Evolutionary conservation across 2,888 invertebrate species (phyloP), one percentile per base, ranked within the genome.

Genomic region (Pseudococcus longispinus): DNA sequence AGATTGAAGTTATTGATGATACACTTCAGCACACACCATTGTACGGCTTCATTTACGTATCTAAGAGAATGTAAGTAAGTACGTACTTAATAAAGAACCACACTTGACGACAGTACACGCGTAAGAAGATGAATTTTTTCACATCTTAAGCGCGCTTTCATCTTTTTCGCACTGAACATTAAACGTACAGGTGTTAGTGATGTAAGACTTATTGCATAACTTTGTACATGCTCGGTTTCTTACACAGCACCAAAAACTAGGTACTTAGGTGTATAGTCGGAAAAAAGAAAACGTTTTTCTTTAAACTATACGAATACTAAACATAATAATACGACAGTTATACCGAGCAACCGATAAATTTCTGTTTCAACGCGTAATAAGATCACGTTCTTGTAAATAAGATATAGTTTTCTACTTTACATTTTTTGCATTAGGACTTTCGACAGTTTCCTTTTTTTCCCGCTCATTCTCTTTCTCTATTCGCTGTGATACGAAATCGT

Each of bases 311-410:
- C 60, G 11, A 74, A 5, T 32, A 18, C 74, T 32, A 32, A 74
- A 74, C 74, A 32, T 74, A 74, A 74, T 74, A 74, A 74, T 74
- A 74, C 29, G 18, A 32, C n/a, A 74, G 18, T 74, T 8, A 23
- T 32, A 74, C 60, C 60, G 29, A 74, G 32, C 37, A 32, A 74
- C 32, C 74, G 32, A 74, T 74, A 74, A 74, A 74, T 74, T 74
- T 74, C 74, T 74, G 32, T 74, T 74, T 32, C 29, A 74, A 32
- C 74, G 32, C 32, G 74, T 74, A 74, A 74, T 74, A 74, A 74
- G 74, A 74, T 74, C 74, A 74, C 74, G 74, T 74, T 74, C 32
- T 29, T 32, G 74, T 74, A 74, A 74, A 74, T 74, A 74, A 29
- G 74, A 74, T 74, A 60, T 60, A 60, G 60, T 60, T 60, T 60